Conservation (phyloP, 2,888 invertebrate species). For the Amblyjoppa fuscipennis region DNA sequence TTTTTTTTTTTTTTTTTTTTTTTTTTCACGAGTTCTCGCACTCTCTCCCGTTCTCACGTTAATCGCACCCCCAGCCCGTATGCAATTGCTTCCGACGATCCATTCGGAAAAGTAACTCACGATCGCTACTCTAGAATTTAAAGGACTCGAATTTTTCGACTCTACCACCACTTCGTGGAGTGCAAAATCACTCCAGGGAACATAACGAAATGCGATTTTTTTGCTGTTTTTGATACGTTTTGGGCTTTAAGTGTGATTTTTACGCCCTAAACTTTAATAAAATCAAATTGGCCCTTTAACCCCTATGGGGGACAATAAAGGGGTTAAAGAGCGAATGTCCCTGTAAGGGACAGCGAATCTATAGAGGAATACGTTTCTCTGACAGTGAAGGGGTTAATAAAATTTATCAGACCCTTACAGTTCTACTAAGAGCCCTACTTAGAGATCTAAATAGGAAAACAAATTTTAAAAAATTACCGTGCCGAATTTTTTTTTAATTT, state of each 20-base stretch:
- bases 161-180: no score
- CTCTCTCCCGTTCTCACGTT: conserved; percentile 9
- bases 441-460: no score
- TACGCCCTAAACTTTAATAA: neutral
- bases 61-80: neutral
- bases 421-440: neutral
- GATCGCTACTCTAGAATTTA: no score
- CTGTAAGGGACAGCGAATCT: no score
- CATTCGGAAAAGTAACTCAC: neutral
- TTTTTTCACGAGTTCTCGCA: neutral
- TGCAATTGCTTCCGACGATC: neutral
- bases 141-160: no score
- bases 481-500: neutral
- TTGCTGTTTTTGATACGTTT: neutral
- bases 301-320: no score
- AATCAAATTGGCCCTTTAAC: neutral
- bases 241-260: no score
- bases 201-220: neutral
- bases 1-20: no score
- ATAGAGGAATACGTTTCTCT: no score
- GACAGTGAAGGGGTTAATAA: neutral
- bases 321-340: no score
- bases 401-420: neutral
- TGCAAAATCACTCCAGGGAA: no score
- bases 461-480: neutral